Evolutionary conservation across 2,113 vertebrate species (phyloP), one percentile per base, ranked within the genome.

Genomic region (Zosterops pallidus): DNA sequence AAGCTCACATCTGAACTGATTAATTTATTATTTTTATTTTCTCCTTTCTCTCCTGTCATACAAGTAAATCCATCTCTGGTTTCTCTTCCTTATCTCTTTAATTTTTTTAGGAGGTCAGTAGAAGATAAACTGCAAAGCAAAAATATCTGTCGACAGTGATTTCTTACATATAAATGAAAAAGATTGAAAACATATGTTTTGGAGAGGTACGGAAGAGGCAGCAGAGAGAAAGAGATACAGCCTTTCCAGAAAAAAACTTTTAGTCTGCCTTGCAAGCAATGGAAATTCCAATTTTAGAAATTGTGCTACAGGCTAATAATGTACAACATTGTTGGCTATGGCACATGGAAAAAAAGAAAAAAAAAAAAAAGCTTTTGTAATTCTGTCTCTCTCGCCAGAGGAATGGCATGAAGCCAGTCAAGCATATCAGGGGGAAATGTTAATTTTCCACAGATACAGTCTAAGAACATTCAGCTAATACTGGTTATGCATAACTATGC

Each of bases 241-340:
- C 20, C n/a, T 78, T 94, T 94, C 56, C 65, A 86, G 59, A 90
- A 71, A 89, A 81, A 94, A 94, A 62, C 17, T 78, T 89, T 86
- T 55, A 71, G 49, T 86, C 62, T 94, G 42, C 75, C 37, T 97
- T 97, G 71, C 95, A 94, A 97, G 95, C 93, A 95, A 70, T 94
- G 77, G 85, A 96, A 96, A 92, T 95, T 96, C 71, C 86, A 95
- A 37, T 92, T 96, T 96, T 97, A 88, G 92, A 96, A 83, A 88
- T 70, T 75, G 64, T 86, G 77, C 68, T 86, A 57, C 41, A 41
- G 59, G 94, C 65, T 87, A 92, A 72, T 75, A 94, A 50, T 0
- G 4, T 29, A 90, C 39, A 82, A 90, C 53, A 76, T 79, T 85
- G 78, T 95, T 97, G 96, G 94, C 94, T 94, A 68, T 92, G 83